These are phyloP conservation scores for Mus minutoides DNA, from an alignment of 2,797 vertebrate species.

Conservation along the genomic window DNA sequence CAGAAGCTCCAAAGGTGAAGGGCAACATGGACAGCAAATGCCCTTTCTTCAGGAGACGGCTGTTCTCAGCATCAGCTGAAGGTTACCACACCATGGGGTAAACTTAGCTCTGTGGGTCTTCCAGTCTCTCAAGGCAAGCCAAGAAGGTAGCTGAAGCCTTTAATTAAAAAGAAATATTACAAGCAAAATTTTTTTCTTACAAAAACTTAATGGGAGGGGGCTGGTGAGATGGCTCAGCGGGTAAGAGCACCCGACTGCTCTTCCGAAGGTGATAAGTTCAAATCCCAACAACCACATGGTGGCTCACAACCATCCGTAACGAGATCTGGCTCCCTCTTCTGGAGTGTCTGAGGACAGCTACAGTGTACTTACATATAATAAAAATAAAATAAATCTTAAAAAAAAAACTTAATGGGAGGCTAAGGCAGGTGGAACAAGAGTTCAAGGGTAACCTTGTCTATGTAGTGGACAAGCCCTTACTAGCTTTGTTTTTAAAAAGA, in stretches of 20 bases:
- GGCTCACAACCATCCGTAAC: no score
- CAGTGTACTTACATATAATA: no score
- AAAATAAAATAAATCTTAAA: no score
- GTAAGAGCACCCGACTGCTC: no score
- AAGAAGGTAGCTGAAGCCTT: background rate
- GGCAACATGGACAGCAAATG: no score
- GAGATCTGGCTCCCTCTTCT: no score
- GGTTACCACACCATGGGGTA: accelerated
- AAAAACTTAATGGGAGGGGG: background rate
- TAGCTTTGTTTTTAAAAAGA: background rate
- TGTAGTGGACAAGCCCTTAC: background rate
- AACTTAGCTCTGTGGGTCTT: accelerated
- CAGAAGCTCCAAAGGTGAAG: background rate
- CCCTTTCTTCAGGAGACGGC: accelerated
- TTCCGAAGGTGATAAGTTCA: no score
- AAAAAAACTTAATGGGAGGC: background rate
- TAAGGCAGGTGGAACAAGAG: no score
- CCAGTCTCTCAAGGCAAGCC: background rate
- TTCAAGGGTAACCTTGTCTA: background rate
- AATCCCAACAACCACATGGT: no score
- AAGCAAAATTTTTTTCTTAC: background rate
- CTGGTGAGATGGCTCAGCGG: no score
- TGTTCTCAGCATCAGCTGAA: accelerated
- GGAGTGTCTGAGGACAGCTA: no score
- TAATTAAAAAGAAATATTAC: no score